Evolutionary conservation across 1,140 invertebrate species (phyloP).

Genomic region (Apis laboriosa): DNA sequence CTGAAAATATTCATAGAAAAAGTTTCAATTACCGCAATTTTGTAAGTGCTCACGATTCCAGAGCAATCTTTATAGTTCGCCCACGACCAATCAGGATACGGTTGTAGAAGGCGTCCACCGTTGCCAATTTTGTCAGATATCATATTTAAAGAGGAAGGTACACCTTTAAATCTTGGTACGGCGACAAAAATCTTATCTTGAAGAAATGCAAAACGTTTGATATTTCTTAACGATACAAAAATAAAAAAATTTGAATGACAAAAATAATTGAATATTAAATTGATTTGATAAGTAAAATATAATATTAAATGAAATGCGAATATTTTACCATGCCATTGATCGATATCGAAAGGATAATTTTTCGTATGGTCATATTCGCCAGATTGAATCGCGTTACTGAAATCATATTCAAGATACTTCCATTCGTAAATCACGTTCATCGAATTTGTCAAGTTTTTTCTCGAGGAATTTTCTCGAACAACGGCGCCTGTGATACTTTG

Average conservation of each 20-base stretch:
- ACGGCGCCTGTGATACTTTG: not conserved
- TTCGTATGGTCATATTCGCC: conserved; percentile 79
- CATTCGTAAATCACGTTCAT: conserved; percentile 49
- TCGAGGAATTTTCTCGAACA: too few relatives aligned
- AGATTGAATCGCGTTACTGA: conserved; percentile 77
- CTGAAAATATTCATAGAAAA: not conserved
- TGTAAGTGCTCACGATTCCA: conserved; percentile 61
- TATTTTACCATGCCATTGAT: conserved; percentile 32
- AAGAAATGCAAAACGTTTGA: not conserved
- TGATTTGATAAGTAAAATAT: too few relatives aligned
- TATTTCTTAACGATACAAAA: too few relatives aligned
- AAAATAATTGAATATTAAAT: too few relatives aligned
- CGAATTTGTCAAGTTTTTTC: accelerated
- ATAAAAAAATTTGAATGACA: too few relatives aligned
- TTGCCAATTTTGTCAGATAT: conserved; percentile 40
- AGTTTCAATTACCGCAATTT: conserved; percentile 57
- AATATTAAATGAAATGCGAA: not conserved
- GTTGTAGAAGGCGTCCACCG: conserved; percentile 58
- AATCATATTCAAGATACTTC: conserved; percentile 62
- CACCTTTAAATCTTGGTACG: conserved; percentile 74
- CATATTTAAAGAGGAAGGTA: conserved; percentile 65
- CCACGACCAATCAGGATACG: conserved; percentile 68
- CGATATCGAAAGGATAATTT: conserved; percentile 57
- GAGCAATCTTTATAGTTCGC: conserved; percentile 51
- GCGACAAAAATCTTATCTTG: conserved; percentile 63